Evolutionary conservation across 2,797 vertebrate genomes (phyloP).

Genomic region (Arrhamphus sclerolepis): DNA sequence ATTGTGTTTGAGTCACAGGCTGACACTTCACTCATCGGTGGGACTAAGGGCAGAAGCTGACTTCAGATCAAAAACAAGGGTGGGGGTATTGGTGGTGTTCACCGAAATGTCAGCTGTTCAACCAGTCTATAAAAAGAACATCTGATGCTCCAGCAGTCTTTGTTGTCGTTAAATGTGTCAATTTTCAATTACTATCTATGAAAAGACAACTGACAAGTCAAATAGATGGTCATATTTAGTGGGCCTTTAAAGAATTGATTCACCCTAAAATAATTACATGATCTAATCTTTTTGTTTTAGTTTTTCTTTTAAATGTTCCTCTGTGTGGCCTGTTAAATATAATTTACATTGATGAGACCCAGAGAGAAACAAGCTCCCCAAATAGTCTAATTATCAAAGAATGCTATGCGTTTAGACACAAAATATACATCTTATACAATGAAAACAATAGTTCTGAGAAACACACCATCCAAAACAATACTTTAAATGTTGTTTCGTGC

Average conservation of each 20-base stretch:
- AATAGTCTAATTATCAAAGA: too few relatives aligned
- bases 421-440: not conserved
- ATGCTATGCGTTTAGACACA: not conserved
- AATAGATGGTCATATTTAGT: not conserved
- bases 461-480: too few relatives aligned
- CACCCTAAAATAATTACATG: not conserved
- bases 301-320: not conserved
- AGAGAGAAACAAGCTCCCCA: too few relatives aligned
- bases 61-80: conserved; percentile 68
- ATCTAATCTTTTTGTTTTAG: not conserved
- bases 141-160: conserved; percentile 48
- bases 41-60: conserved; percentile 72
- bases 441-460: not conserved
- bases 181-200: conserved; percentile 32
- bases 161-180: conserved; percentile 52
- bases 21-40: conserved; percentile 67
- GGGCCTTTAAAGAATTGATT: not conserved
- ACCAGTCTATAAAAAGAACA: conserved; percentile 79
- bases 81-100: conserved; percentile 76
- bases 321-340: not conserved
- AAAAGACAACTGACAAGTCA: conserved; percentile 18
- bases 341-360: too few relatives aligned
- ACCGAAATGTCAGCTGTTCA: conserved; percentile 82
- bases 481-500: too few relatives aligned
- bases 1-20: conserved; percentile 60